Percentiles rank a stretch among this genome's conserved stretches.
Conservation (phyloP, 2,888 invertebrate species). For the Gerosis bhagava region DNA sequence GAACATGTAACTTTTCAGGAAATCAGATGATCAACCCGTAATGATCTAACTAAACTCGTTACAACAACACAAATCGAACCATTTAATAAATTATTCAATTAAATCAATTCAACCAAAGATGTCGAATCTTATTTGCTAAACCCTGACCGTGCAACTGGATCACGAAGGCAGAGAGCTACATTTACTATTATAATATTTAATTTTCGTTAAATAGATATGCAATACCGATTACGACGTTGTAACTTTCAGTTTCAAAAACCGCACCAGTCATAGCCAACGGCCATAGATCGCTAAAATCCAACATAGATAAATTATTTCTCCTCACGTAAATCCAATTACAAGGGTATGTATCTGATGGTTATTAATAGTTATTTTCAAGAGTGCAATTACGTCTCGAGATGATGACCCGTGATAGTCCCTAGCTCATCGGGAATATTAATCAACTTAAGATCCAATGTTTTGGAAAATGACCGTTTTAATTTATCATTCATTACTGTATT, state of each 20-base stretch:
- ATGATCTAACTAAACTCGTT: no score
- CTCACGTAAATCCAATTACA: conserved; percentile 25
- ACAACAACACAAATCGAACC: no score
- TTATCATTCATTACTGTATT: conserved; percentile 8
- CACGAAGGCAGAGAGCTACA: no score
- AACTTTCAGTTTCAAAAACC: conserved; percentile 11
- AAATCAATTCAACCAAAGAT: no score
- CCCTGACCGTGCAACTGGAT: no score
- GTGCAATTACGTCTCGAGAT: conserved; percentile 22
- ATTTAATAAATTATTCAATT: no score
- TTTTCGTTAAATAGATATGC: no score
- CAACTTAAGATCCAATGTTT: conserved; percentile 18
- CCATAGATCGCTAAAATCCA: conserved; percentile 16
- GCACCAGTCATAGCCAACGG: conserved; percentile 3
- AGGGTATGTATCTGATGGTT: conserved; percentile 18
- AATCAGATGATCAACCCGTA: no score
- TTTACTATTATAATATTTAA: no score
- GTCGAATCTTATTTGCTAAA: no score
- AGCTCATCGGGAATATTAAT: conserved; percentile 36
- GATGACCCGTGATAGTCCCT: conserved; percentile 29
- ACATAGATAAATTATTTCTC: conserved; percentile 22
- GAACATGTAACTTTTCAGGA: no score
- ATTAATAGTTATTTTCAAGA: conserved; percentile 24
- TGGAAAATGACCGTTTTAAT: conserved; percentile 15
- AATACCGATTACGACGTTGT: background rate